A percentile compares a stretch with the other conserved stretches of the same genome.
Evolutionary conservation across 2,113 vertebrate species (phyloP).

Genomic region (Brachyhypopomus occidentalis): DNA sequence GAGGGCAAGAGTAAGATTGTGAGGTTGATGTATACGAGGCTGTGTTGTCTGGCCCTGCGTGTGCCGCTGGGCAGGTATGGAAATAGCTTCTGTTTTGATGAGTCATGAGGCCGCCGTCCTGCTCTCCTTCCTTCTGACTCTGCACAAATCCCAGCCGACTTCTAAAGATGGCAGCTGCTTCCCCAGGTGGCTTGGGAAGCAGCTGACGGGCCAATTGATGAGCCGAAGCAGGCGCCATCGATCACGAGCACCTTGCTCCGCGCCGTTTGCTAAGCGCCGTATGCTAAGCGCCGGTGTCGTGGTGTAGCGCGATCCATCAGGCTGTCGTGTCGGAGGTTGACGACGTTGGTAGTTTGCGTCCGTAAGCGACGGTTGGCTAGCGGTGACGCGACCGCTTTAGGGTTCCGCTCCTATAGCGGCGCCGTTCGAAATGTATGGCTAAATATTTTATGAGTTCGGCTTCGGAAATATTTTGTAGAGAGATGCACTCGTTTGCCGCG

Average conservation of each 20-base stretch:
- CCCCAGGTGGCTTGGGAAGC: neutral
- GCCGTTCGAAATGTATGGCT: constrained; percentile 47
- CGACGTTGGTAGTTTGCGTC: neutral
- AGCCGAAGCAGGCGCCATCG: neutral
- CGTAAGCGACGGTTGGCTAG: constrained; percentile 6
- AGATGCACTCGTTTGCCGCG: constrained; percentile 37
- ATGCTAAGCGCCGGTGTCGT: too few relatives aligned
- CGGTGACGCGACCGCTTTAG: constrained; percentile 49
- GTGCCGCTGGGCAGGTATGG: neutral
- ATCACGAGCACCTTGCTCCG: neutral
- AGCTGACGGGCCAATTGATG: neutral
- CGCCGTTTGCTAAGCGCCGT: too few relatives aligned
- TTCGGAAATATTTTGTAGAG: constrained; percentile 57
- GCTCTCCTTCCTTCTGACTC: neutral
- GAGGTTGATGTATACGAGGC: neutral
- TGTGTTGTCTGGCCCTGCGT: neutral
- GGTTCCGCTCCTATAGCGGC: constrained; percentile 59
- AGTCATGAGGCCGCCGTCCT: neutral
- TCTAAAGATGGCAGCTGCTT: constrained; percentile 3
- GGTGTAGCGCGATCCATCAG: too few relatives aligned
- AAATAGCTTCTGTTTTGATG: neutral
- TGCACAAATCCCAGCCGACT: neutral
- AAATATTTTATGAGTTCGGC: constrained; percentile 70
- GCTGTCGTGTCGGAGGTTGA: neutral
- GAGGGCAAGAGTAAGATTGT: too few relatives aligned